Conservation (phyloP, 2,113 vertebrate genomes). For the Protomyctophum bolini region DNA sequence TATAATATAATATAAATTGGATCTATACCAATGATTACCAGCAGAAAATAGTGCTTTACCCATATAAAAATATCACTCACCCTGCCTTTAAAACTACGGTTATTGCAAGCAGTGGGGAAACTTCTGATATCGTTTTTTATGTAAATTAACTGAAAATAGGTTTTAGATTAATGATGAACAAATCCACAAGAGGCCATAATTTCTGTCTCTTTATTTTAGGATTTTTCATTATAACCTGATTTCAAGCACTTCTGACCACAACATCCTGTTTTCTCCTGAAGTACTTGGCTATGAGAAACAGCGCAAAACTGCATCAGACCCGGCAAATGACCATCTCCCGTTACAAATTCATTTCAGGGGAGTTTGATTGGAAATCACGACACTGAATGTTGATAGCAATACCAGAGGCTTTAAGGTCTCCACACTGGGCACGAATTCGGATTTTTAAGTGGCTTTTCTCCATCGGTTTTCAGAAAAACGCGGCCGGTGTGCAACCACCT, state of each 20-base stretch:
- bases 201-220: slow-evolving; percentile 67
- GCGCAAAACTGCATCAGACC: slow-evolving; percentile 68
- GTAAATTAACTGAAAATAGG: not conserved
- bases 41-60: too few relatives aligned
- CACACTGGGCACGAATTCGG: slow-evolving; percentile 35
- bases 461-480: too few relatives aligned
- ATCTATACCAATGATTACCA: too few relatives aligned
- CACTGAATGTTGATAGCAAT: slow-evolving; percentile 46
- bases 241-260: slow-evolving; percentile 77
- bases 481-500: too few relatives aligned
- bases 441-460: too few relatives aligned
- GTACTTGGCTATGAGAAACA: slow-evolving; percentile 50
- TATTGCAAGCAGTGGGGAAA: too few relatives aligned
- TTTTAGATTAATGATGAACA: not conserved
- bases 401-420: slow-evolving; percentile 20
- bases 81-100: too few relatives aligned
- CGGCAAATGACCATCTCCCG: slow-evolving; percentile 60
- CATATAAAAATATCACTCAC: too few relatives aligned
- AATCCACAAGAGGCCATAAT: not conserved
- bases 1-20: too few relatives aligned
- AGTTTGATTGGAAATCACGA: slow-evolving; percentile 58
- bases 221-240: slow-evolving; percentile 72
- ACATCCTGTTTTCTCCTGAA: too few relatives aligned
- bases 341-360: slow-evolving; percentile 59
- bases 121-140: too few relatives aligned